phyloP scores from a whole-genome alignment of 2,113 vertebrate species.

The Passerina amoena region DNA sequence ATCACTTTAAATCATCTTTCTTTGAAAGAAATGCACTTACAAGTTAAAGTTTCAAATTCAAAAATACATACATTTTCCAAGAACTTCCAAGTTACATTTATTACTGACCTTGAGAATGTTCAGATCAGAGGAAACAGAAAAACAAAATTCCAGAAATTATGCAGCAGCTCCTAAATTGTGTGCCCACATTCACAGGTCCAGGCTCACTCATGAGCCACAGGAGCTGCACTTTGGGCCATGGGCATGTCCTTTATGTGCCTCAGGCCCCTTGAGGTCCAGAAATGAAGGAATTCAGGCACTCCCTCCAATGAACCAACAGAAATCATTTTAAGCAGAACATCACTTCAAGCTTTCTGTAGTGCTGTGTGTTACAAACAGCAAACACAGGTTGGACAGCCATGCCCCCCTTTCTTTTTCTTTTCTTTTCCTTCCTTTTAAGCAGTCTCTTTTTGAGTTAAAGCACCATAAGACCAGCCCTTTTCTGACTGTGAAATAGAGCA shows the following conservation, averaged over 20 bases:
- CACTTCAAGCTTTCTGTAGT: neutral
- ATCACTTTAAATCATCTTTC: neutral
- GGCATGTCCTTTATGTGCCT: neutral
- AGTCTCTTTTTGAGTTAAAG: neutral
- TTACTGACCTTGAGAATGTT: neutral
- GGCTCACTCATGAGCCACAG: neutral
- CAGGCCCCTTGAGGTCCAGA: neutral
- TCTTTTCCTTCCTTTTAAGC: neutral
- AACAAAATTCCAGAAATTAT: neutral
- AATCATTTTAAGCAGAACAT: neutral
- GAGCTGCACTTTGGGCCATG: neutral
- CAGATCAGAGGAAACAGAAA: neutral
- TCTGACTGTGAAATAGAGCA: neutral
- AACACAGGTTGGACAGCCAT: neutral
- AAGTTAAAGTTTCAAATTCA: neutral
- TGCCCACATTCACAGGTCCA: neutral
- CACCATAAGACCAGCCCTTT: neutral
- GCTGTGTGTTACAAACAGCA: neutral
- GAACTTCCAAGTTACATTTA: neutral
- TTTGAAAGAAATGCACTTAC: neutral
- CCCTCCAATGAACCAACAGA: neutral
- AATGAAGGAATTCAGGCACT: neutral
- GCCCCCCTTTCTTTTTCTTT: rapidly evolving
- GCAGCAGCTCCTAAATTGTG: neutral
- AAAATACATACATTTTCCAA: neutral